phyloP scores from a whole-genome alignment of 2,797 vertebrate genomes.

The Syndactyla subalaris region DNA sequence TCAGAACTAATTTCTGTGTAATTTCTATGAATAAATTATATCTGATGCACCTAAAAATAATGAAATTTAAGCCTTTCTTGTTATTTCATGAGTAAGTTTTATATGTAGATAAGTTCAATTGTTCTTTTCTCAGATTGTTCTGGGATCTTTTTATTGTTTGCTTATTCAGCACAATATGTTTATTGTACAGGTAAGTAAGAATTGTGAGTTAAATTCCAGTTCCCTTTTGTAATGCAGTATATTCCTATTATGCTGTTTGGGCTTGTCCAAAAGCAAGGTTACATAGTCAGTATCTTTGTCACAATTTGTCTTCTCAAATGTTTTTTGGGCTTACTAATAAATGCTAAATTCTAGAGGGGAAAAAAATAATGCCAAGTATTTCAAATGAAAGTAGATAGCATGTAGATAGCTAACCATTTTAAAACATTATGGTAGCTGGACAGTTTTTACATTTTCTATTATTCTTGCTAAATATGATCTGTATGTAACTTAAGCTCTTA shows the following conservation, averaged over 20 bases:
- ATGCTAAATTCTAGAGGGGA: neutral
- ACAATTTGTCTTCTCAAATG: neutral
- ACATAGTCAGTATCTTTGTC: neutral
- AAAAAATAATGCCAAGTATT: neutral
- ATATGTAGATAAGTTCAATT: neutral
- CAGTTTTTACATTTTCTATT: neutral
- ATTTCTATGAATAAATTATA: neutral
- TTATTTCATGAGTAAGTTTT: neutral
- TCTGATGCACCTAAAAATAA: neutral
- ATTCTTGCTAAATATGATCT: neutral
- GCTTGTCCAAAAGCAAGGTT: neutral
- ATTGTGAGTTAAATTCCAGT: neutral
- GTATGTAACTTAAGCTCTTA: neutral
- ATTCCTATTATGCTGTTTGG: neutral
- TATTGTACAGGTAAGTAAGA: neutral
- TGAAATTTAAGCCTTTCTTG: neutral
- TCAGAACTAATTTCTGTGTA: neutral
- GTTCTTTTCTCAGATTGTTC: neutral
- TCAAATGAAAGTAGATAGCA: neutral
- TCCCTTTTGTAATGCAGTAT: neutral
- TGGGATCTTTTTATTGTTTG: neutral
- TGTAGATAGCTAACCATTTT: neutral
- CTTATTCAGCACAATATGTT: neutral
- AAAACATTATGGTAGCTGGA: neutral
- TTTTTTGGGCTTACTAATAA: neutral